Percentiles rank a stretch among this genome's conserved stretches.
Conservation (phyloP, 2,888 invertebrate genomes). For the Nudaria mundana region DNA sequence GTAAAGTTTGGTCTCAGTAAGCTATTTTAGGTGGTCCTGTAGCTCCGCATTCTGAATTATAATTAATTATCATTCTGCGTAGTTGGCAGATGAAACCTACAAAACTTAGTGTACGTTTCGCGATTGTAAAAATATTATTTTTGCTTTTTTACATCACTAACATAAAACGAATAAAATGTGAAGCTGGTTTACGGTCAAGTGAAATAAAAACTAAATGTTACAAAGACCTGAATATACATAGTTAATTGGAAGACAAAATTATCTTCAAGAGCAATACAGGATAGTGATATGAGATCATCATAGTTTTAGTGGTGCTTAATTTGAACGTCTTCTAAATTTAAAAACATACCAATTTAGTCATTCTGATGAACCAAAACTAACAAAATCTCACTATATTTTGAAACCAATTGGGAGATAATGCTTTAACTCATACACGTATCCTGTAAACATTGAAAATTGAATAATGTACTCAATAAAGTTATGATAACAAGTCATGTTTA, state of each 20-base stretch:
- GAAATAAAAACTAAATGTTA: neutral
- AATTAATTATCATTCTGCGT: conserved; percentile 27
- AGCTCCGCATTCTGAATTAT: conserved; percentile 13
- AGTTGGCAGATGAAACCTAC: neutral
- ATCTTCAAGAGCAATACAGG: no score
- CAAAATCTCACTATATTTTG: no score
- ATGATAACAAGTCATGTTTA: conserved; percentile 26
- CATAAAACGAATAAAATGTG: neutral
- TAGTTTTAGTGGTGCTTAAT: no score
- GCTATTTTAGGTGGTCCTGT: conserved; percentile 27
- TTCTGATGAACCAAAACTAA: neutral
- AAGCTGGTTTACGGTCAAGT: neutral
- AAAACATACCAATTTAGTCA: neutral
- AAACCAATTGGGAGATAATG: no score
- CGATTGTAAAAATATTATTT: no score
- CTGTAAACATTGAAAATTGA: neutral
- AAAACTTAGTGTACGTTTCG: neutral
- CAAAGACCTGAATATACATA: neutral
- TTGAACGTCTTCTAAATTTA: neutral
- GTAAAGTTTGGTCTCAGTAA: conserved; percentile 37
- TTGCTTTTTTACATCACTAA: no score
- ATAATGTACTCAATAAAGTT: conserved; percentile 15
- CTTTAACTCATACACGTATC: neutral
- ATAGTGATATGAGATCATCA: no score
- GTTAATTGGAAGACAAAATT: neutral